Conservation (phyloP, 2,888 invertebrate species). For the Mythimna impura region DNA sequence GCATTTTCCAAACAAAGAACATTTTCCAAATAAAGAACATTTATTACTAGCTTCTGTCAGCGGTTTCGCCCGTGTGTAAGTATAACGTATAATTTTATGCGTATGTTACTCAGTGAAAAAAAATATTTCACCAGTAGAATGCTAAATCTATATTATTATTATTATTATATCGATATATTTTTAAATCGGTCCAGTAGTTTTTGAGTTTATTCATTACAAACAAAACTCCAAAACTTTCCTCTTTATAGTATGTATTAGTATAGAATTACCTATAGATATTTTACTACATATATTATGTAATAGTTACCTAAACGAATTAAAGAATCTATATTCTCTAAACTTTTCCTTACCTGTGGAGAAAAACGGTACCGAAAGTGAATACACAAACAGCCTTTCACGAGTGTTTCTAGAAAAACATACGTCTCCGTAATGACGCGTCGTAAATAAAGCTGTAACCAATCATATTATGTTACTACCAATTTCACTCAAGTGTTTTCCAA, state of each 20-base stretch:
- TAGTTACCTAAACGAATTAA: neutral
- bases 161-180: too few relatives aligned
- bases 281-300: too few relatives aligned
- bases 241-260: too few relatives aligned
- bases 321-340: neutral
- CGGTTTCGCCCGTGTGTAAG: too few relatives aligned
- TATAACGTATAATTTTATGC: too few relatives aligned
- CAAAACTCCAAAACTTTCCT: too few relatives aligned
- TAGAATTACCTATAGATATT: too few relatives aligned
- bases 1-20: neutral
- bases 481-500: slow-evolving; percentile 27
- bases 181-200: too few relatives aligned
- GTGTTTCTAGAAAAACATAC: slow-evolving; percentile 35
- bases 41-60: too few relatives aligned
- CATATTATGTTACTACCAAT: slow-evolving; percentile 42
- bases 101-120: neutral
- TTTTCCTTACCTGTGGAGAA: slow-evolving; percentile 9
- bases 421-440: slow-evolving; percentile 35
- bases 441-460: slow-evolving; percentile 48
- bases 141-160: too few relatives aligned
- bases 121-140: too few relatives aligned
- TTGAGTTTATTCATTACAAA: too few relatives aligned
- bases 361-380: slow-evolving; percentile 42
- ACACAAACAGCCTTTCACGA: slow-evolving; percentile 34
- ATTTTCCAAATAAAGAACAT: neutral